Conservation (phyloP, 35 echinoderm and acorn worm genomes). For the Lytechinus pictus region DNA sequence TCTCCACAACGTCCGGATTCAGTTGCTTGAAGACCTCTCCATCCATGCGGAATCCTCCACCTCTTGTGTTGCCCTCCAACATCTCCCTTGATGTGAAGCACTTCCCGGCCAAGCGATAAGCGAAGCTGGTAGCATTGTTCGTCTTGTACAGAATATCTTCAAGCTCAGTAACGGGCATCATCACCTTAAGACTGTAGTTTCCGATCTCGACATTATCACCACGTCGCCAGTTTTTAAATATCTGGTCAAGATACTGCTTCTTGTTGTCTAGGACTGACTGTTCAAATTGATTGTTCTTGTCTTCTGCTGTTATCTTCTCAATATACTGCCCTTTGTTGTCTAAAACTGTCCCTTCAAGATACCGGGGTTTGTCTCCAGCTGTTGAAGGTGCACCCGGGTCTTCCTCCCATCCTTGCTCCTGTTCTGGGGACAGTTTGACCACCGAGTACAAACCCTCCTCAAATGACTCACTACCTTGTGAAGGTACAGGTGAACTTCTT, state of each 20-base stretch:
- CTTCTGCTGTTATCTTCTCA: not conserved
- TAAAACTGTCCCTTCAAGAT: not conserved
- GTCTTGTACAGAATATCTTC: slow-evolving; percentile 77
- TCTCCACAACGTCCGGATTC: slow-evolving; percentile 48
- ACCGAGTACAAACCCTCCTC: not conserved
- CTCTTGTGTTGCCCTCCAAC: slow-evolving; percentile 68
- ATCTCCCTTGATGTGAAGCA: slow-evolving; percentile 75
- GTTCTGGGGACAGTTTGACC: not conserved
- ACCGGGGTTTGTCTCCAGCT: no score
- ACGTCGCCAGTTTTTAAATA: not conserved
- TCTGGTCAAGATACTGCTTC: not conserved
- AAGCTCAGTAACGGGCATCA: slow-evolving; percentile 36
- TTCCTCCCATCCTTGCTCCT: not conserved
- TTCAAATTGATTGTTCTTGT: no score
- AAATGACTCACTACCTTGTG: not conserved
- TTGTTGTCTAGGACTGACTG: not conserved
- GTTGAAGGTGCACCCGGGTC: not conserved
- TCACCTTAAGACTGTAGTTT: not conserved
- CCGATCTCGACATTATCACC: not conserved
- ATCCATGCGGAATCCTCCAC: slow-evolving; percentile 50
- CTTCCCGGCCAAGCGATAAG: slow-evolving; percentile 71
- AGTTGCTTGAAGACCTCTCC: slow-evolving; percentile 69
- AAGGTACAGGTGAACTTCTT: not conserved
- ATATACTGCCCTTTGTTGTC: not conserved
- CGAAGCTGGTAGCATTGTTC: slow-evolving; percentile 59